These are phyloP conservation scores for Albula goreensis DNA, from an alignment of 2,113 vertebrate species.

Conservation along the genomic window DNA sequence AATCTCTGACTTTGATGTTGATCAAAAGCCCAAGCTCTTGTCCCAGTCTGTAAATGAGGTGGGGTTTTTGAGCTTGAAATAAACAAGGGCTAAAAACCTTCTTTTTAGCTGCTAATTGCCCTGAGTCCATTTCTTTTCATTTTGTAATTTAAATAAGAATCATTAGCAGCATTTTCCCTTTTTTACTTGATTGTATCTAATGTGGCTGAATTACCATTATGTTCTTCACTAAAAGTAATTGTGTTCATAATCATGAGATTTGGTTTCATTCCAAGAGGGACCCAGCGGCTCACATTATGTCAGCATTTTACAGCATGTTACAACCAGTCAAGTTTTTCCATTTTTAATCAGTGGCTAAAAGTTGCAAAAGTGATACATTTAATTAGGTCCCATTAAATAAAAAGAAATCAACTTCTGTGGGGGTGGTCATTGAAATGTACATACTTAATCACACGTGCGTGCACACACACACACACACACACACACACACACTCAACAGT, in stretches of 20 bases:
- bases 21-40: neutral
- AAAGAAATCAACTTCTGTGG: too few species aligned
- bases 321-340: neutral
- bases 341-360: neutral
- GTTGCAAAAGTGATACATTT: neutral
- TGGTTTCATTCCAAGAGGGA: neutral
- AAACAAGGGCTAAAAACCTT: neutral
- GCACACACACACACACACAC: too few species aligned
- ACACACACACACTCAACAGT: too few species aligned
- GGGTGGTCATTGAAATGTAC: neutral
- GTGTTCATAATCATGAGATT: neutral
- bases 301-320: too few species aligned
- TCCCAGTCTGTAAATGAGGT: neutral
- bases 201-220: too few species aligned
- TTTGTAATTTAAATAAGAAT: neutral
- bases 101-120: neutral
- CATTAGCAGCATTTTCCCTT: too few species aligned
- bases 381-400: neutral
- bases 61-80: neutral
- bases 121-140: neutral
- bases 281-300: too few species aligned
- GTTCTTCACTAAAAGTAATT: neutral
- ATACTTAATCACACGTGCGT: neutral
- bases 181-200: too few species aligned
- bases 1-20: constrained; percentile 1